Evolutionary conservation across 2,888 invertebrate species (phyloP), one percentile per base, ranked within the genome.

Genomic region (Horisme vitalbata): DNA sequence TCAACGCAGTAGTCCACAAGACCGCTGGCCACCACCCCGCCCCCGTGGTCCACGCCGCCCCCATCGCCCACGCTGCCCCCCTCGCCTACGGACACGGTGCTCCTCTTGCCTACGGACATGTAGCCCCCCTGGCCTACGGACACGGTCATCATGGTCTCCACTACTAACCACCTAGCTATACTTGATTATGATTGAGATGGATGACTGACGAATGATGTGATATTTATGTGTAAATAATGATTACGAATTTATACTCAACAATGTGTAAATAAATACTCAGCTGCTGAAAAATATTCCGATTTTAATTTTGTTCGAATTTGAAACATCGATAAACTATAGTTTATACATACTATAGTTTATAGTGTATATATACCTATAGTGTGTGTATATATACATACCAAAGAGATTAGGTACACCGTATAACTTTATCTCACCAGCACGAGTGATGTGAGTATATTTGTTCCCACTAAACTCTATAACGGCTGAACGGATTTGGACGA

Each of bases 201-300:
- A 84, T 86, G 86, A 79, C 71, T 87, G 83, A 71, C 77, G 83
- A 79, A 75, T 88, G 89, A 74, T 88, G 89, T 87, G 87, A 87
- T 89, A 89, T 88, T 89, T 89, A 89, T 85, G 84, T 86, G 84
- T 86, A 85, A 63, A 80, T 83, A 80, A 73, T 75, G 73, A 75
- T 75, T 64, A 67, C 62, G 70, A 69, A 67, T 76, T 81, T 79
- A 75, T 84, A 83, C 73, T 79, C 77, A 71, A 35, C 28, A 33
- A 45, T 45, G 35, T 82, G 84, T 86, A 82, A 88, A 88, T 88
- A 86, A 84, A 88, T 77, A 82, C 68, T 80, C 80, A 79, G 82
- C 84, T 83, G 84, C 83, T 86, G 87, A 88, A 83, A 65, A 77
- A 65, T 69, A 74, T 45, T 41, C 33, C 28, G 38, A 52, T 54